These are phyloP conservation scores for Miichthys miiuy DNA, from an alignment of 2,797 vertebrate genomes.

Conservation along the genomic window DNA sequence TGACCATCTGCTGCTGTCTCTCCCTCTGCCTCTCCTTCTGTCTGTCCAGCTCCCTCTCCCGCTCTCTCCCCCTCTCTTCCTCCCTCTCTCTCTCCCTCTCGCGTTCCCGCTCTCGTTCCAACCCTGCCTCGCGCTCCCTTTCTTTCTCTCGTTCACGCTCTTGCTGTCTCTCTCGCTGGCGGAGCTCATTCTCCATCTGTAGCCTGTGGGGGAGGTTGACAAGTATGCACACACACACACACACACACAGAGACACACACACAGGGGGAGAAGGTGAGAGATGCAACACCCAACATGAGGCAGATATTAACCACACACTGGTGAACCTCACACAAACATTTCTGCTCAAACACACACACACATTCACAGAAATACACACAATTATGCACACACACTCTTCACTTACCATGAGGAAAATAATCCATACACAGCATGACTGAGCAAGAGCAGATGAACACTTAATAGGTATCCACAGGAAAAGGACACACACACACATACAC, in stretches of 20 bases:
- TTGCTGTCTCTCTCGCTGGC: slow-evolving; percentile 83
- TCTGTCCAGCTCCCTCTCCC: slow-evolving; percentile 87
- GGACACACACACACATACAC: slow-evolving; percentile 49
- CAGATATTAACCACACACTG: slow-evolving; percentile 84
- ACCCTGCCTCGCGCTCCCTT: slow-evolving; percentile 74
- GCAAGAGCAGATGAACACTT: slow-evolving; percentile 83
- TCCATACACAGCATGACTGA: slow-evolving; percentile 84
- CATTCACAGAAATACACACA: slow-evolving; percentile 40
- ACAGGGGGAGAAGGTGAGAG: slow-evolving; percentile 78
- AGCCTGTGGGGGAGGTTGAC: slow-evolving; percentile 86
- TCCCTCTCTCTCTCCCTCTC: slow-evolving; percentile 71
- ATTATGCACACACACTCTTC: slow-evolving; percentile 56
- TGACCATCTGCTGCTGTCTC: slow-evolving; percentile 83
- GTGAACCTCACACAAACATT: slow-evolving; percentile 78
- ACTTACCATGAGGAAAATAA: slow-evolving; percentile 80
- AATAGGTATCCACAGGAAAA: slow-evolving; percentile 84
- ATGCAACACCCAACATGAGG: slow-evolving; percentile 84
- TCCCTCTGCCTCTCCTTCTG: slow-evolving; percentile 92
- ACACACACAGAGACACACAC: slow-evolving; percentile 46
- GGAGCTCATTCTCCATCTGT: slow-evolving; percentile 92
- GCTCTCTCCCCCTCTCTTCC: slow-evolving; percentile 77
- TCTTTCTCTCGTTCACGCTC: slow-evolving; percentile 80
- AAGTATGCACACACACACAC: slow-evolving; percentile 58
- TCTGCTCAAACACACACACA: slow-evolving; percentile 60
- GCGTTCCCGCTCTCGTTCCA: slow-evolving; percentile 69